phyloP scores from a whole-genome alignment of 2,113 vertebrate species.

The Cranoglanis bouderius region DNA sequence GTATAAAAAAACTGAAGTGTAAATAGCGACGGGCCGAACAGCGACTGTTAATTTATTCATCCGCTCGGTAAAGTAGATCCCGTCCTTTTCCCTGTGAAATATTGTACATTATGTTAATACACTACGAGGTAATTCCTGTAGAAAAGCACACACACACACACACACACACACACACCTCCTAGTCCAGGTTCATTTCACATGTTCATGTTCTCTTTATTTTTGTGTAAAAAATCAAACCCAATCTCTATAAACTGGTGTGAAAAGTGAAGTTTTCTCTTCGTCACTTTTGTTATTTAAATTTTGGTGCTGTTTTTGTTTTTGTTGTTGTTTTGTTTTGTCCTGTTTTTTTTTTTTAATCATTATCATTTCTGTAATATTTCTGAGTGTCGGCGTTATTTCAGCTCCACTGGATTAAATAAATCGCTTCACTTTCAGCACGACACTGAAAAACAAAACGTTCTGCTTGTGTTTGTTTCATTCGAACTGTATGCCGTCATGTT shows the following conservation, averaged over 20 bases:
- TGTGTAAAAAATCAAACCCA: neutral
- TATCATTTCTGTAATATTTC: neutral
- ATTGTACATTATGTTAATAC: constrained; percentile 49
- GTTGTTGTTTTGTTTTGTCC: neutral
- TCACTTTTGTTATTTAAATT: neutral
- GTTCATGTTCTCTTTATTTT: neutral
- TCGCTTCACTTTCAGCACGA: neutral
- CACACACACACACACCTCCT: constrained; percentile 13
- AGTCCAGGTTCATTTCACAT: constrained; percentile 25
- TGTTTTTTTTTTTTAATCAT: neutral
- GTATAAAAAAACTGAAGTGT: constrained; percentile 23
- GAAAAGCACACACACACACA: neutral
- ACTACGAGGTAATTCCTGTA: constrained; percentile 3
- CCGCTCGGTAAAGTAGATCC: constrained; percentile 23
- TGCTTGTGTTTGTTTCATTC: neutral
- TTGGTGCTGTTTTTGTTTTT: constrained; percentile 1
- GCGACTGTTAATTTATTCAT: constrained; percentile 42
- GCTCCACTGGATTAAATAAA: neutral
- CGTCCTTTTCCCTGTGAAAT: constrained; percentile 38
- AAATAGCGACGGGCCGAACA: constrained; percentile 36
- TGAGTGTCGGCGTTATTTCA: neutral
- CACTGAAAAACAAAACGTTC: neutral
- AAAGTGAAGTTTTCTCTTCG: neutral
- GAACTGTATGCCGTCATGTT: neutral
- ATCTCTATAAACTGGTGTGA: neutral